phyloP scores from a whole-genome alignment of 2,113 vertebrate genomes.

The Melanostigma gelatinosum region DNA sequence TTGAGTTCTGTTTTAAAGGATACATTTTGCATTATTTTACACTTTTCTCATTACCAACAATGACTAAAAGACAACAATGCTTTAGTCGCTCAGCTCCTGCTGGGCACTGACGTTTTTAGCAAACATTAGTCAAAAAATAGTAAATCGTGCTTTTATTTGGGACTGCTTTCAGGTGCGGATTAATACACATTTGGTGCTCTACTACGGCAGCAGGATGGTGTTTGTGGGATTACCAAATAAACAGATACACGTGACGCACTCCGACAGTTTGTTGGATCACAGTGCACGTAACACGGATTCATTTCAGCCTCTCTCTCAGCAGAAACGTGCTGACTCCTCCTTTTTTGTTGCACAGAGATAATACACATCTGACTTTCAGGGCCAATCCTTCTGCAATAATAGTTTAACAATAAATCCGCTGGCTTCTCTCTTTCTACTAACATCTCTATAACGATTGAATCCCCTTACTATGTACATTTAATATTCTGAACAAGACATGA shows the following conservation, averaged over 20 bases:
- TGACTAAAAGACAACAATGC: not conserved
- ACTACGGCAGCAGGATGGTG: not conserved
- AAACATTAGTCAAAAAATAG: not conserved
- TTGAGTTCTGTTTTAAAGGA: not conserved
- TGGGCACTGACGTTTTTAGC: not conserved
- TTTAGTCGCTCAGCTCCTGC: not conserved
- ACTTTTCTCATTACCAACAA: not conserved
- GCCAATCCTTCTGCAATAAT: constrained; percentile 43
- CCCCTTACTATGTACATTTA: not conserved
- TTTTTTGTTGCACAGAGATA: constrained; percentile 41
- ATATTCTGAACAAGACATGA: not conserved
- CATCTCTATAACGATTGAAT: not conserved
- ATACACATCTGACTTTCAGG: constrained; percentile 31
- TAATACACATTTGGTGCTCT: not conserved
- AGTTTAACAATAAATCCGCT: constrained; percentile 38
- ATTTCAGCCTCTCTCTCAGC: constrained; percentile 25
- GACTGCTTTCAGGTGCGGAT: not conserved
- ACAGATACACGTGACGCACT: not conserved
- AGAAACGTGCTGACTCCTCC: constrained; percentile 46
- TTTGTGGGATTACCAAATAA: constrained; percentile 2
- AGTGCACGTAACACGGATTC: constrained; percentile 6
- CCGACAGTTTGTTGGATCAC: not conserved
- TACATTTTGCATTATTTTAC: not conserved
- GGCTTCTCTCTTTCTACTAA: not conserved
- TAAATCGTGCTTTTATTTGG: not conserved